Evolutionary conservation across 2,113 vertebrate species (phyloP).

Genomic region (Chiloscyllium plagiosum): DNA sequence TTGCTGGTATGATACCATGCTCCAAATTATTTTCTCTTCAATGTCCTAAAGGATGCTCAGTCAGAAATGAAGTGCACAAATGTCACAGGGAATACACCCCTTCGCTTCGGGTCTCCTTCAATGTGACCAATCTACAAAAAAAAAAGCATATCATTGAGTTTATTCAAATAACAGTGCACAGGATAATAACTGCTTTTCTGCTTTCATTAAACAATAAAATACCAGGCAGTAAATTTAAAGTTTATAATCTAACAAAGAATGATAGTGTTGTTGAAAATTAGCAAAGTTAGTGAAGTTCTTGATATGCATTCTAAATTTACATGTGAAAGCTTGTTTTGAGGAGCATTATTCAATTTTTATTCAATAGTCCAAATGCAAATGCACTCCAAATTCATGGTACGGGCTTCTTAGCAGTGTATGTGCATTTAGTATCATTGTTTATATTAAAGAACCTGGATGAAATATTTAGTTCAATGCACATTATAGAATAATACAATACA

Average conservation of each 20-base stretch:
- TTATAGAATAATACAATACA: background rate
- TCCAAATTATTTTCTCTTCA: conserved; percentile 9
- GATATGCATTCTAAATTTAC: background rate
- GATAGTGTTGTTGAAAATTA: background rate
- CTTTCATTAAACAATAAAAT: background rate
- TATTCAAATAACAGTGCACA: background rate
- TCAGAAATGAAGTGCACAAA: conserved; percentile 94
- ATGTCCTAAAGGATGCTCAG: conserved; percentile 50
- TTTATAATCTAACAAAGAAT: background rate
- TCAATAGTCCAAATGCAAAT: background rate
- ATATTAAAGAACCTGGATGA: background rate
- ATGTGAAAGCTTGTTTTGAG: background rate
- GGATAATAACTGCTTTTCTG: background rate
- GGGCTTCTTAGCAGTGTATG: background rate
- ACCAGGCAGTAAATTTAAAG: background rate
- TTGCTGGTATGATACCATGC: background rate
- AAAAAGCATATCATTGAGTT: background rate
- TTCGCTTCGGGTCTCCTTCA: conserved; percentile 76
- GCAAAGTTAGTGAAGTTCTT: background rate
- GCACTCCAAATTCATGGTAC: background rate
- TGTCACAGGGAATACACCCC: conserved; percentile 82
- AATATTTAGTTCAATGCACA: background rate
- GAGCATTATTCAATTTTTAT: background rate
- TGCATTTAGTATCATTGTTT: background rate
- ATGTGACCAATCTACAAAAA: conserved; percentile 78